Percentiles rank a stretch among this genome's conserved stretches.
phyloP scores from a whole-genome alignment of 2,888 invertebrate genomes.

The Emmelina monodactyla region DNA sequence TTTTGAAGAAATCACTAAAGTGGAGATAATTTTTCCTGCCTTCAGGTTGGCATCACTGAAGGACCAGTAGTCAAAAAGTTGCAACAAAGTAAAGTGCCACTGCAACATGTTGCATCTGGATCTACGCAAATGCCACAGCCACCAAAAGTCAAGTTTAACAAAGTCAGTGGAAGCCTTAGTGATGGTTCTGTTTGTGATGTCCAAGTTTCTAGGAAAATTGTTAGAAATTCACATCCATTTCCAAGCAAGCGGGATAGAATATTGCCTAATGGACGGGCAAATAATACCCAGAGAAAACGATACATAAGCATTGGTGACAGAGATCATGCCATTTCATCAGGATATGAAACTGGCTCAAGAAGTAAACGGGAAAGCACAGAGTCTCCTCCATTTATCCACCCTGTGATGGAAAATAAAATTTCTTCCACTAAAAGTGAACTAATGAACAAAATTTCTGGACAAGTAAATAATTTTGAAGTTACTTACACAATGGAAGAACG shows the following conservation, averaged over 20 bases:
- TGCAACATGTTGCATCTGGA: slow-evolving; percentile 36
- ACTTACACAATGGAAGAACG: slow-evolving; percentile 48
- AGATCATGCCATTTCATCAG: slow-evolving; percentile 39
- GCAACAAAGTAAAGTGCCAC: slow-evolving; percentile 54
- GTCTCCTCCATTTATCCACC: slow-evolving; percentile 28
- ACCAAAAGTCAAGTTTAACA: slow-evolving; percentile 27
- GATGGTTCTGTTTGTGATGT: slow-evolving; percentile 47
- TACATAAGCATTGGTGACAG: slow-evolving; percentile 36
- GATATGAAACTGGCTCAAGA: slow-evolving; percentile 43
- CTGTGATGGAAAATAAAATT: slow-evolving; percentile 56
- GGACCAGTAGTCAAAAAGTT: slow-evolving; percentile 58
- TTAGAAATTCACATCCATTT: slow-evolving; percentile 23
- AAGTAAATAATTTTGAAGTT: slow-evolving; percentile 38
- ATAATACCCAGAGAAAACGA: slow-evolving; percentile 33
- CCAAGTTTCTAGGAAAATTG: slow-evolving; percentile 29
- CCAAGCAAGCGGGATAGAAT: no score
- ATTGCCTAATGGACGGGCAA: slow-evolving; percentile 23
- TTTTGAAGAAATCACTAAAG: slow-evolving; percentile 61
- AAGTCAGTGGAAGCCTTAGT: slow-evolving; percentile 42
- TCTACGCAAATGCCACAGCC: slow-evolving; percentile 26
- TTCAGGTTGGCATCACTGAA: slow-evolving; percentile 67
- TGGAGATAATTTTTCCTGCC: slow-evolving; percentile 67
- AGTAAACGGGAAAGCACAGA: slow-evolving; percentile 27
- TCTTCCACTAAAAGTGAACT: slow-evolving; percentile 51
- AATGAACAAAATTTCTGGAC: slow-evolving; percentile 38